phyloP scores from a whole-genome alignment of 2,888 invertebrate genomes.

The Drosophila kanekoi region DNA sequence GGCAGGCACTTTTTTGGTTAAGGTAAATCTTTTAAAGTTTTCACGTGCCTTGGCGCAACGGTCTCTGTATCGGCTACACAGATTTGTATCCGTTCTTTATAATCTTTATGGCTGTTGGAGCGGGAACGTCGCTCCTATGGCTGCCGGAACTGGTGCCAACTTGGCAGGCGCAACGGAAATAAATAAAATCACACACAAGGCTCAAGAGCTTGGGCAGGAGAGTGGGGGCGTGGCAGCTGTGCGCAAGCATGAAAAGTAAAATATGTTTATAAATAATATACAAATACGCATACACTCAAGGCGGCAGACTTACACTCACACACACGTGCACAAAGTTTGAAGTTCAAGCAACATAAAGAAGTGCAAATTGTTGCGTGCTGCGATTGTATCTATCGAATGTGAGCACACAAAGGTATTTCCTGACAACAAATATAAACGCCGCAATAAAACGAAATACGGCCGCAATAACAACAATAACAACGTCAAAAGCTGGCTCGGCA shows the following conservation, averaged over 20 bases:
- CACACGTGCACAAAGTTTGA: constrained; percentile 57
- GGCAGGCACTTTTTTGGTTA: constrained; percentile 12
- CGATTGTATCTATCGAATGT: constrained; percentile 76
- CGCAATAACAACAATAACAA: constrained; percentile 31
- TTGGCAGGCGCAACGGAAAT: constrained; percentile 63
- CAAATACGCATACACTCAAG: constrained; percentile 22
- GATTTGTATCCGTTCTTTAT: constrained; percentile 65
- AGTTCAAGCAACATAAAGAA: constrained; percentile 74
- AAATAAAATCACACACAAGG: constrained; percentile 66
- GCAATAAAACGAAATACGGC: constrained; percentile 64
- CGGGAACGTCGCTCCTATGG: constrained; percentile 18
- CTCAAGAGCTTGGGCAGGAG: constrained; percentile 2
- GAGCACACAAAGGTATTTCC: constrained; percentile 74
- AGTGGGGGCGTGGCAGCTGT: constrained; percentile 35
- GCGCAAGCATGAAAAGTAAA: constrained; percentile 77
- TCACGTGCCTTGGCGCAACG: constrained; percentile 41
- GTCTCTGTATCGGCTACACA: constrained; percentile 52
- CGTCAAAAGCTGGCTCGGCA: constrained; percentile 43
- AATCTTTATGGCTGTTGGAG: constrained; percentile 55
- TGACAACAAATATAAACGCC: constrained; percentile 76
- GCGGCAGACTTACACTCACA: constrained; percentile 6
- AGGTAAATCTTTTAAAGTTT: constrained; percentile 68
- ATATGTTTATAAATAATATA: constrained; percentile 69
- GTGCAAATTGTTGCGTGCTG: constrained; percentile 80
- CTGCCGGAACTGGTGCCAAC: constrained; percentile 56